Conservation (phyloP, 2,797 vertebrate species). For the Hippoglossus hippoglossus region DNA sequence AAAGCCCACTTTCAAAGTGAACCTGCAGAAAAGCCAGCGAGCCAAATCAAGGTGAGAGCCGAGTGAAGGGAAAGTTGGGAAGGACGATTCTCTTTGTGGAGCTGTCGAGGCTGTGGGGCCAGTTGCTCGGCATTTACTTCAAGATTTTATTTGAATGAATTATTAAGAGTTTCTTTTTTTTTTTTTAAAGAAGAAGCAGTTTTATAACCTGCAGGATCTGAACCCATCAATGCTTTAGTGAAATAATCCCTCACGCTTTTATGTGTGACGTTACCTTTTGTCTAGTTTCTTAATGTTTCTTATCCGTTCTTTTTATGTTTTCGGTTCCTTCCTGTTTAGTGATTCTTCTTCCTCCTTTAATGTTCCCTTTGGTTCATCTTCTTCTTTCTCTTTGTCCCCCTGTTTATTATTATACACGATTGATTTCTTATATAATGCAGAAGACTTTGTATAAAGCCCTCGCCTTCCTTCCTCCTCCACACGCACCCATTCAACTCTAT, state of each 20-base stretch:
- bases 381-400: neutral
- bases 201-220: constrained; percentile 8
- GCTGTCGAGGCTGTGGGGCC: constrained; percentile 10
- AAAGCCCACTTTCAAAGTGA: constrained; percentile 35
- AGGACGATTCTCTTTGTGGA: constrained; percentile 5
- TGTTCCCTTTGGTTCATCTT: neutral
- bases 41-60: constrained; percentile 34
- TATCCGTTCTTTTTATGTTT: neutral
- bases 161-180: constrained; percentile 36
- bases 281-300: neutral
- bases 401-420: neutral
- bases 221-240: neutral
- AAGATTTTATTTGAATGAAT: constrained; percentile 37
- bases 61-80: constrained; percentile 19
- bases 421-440: neutral
- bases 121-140: constrained; percentile 18
- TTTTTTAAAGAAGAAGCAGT: neutral
- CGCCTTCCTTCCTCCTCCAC: neutral
- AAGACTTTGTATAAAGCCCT: neutral
- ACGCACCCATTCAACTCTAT: neutral
- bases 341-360: neutral
- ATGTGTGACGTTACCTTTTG: neutral
- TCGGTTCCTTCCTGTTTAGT: neutral
- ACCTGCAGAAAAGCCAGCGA: constrained; percentile 25
- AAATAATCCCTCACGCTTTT: neutral